These are phyloP conservation scores for Acrocephalus kingi DNA, from an alignment of 2,113 vertebrate genomes.

Conservation along the genomic window DNA sequence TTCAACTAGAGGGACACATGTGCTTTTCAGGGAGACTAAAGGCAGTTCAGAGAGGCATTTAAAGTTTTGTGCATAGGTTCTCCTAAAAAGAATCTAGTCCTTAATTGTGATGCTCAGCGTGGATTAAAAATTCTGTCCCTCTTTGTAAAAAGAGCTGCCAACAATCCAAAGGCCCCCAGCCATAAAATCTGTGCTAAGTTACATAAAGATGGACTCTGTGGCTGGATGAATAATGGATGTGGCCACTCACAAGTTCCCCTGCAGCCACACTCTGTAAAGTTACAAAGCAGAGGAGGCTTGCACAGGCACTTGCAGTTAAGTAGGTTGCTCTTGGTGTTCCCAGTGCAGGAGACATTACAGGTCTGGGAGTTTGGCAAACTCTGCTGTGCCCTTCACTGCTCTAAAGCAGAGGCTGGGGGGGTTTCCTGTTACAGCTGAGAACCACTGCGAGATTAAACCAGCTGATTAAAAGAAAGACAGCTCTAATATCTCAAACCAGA, in stretches of 20 bases:
- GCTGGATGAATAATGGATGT: not conserved
- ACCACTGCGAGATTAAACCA: not conserved
- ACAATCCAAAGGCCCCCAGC: not conserved
- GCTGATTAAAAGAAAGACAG: not conserved
- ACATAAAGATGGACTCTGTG: not conserved
- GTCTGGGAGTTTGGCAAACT: not conserved
- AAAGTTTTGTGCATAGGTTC: not conserved
- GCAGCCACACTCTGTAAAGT: not conserved
- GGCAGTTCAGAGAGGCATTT: not conserved
- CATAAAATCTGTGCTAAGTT: not conserved
- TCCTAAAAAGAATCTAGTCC: not conserved
- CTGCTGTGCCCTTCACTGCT: not conserved
- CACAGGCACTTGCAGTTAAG: not conserved
- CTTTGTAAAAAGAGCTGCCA: not conserved
- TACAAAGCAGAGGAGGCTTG: not conserved
- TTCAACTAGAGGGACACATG: not conserved
- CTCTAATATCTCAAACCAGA: not conserved
- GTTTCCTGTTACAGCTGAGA: not conserved
- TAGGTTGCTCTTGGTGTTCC: not conserved
- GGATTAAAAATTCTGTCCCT: not conserved
- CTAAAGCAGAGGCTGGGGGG: not conserved
- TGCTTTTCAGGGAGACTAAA: not conserved
- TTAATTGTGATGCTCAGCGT: not conserved
- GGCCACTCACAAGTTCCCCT: not conserved
- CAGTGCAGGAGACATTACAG: not conserved